Conservation (phyloP, 2,113 vertebrate species). For the Odocoileus hemionus region DNA sequence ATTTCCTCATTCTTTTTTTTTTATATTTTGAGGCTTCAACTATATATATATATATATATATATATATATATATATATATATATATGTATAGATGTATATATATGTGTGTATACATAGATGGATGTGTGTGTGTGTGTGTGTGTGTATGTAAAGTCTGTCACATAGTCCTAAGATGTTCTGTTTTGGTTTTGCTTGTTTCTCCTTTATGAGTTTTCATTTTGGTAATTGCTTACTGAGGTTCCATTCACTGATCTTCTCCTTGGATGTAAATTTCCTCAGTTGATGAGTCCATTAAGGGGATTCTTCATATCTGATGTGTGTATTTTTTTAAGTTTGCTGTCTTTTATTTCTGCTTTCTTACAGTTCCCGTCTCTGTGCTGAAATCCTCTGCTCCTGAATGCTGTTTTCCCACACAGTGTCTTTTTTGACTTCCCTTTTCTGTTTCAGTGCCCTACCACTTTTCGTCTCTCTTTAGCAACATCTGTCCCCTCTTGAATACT, state of each 20-base stretch:
- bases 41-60: background rate
- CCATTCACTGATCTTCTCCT: background rate
- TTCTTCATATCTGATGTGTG: background rate
- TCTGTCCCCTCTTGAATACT: background rate
- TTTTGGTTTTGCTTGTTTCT: background rate
- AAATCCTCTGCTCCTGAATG: background rate
- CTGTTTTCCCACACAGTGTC: background rate
- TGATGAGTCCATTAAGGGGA: background rate
- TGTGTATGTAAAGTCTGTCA: background rate
- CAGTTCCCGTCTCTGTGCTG: background rate
- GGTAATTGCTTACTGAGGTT: background rate
- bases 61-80: too few species aligned
- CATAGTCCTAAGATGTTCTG: background rate
- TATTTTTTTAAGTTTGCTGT: background rate
- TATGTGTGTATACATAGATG: background rate
- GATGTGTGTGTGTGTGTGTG: too few species aligned
- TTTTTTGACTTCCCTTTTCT: background rate
- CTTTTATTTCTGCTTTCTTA: background rate
- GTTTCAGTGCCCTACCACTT: background rate
- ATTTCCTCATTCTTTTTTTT: background rate
- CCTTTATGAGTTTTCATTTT: background rate
- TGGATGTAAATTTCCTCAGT: background rate
- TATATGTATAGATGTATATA: too few species aligned
- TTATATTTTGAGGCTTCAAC: background rate
- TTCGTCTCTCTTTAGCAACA: background rate